A percentile compares a stretch with the other conserved stretches of the same genome.
These are phyloP conservation scores for Dendronephthya gigantea DNA, from an alignment of 64 coral and sea anemone genomes.

Conservation along the genomic window DNA sequence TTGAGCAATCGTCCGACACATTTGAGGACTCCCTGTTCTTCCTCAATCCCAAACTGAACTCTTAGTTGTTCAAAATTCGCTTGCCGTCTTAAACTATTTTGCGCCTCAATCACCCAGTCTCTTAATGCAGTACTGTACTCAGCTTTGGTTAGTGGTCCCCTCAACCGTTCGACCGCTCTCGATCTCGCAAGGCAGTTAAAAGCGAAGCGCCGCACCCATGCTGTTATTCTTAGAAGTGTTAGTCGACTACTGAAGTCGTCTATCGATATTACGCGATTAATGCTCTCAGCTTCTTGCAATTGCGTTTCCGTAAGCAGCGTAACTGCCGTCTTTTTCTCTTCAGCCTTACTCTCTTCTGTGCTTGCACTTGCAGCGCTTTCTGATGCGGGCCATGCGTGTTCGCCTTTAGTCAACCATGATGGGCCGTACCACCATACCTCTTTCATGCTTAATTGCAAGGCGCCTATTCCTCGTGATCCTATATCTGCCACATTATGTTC, in stretches of 20 bases:
- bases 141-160: background rate
- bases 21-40: background rate
- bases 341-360: background rate
- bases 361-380: background rate
- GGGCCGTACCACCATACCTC: constrained; percentile 34
- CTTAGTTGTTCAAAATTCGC: background rate
- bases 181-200: too few relatives aligned
- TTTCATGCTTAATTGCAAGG: background rate
- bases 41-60: background rate
- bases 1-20: background rate
- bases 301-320: background rate
- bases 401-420: constrained; percentile 25
- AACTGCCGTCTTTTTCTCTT: background rate
- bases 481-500: constrained; percentile 45
- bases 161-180: background rate
- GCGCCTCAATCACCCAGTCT: background rate
- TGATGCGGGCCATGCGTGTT: background rate
- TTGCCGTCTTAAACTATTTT: background rate
- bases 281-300: background rate
- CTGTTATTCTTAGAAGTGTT: background rate
- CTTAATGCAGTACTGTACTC: background rate
- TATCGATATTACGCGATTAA: background rate
- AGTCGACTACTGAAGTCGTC: background rate
- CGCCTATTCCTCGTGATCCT: constrained; percentile 20
- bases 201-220: background rate